A percentile compares a stretch with the other conserved stretches of the same genome.
Conservation (phyloP, 2,113 vertebrate genomes). For the Neodon shergylaensis region DNA sequence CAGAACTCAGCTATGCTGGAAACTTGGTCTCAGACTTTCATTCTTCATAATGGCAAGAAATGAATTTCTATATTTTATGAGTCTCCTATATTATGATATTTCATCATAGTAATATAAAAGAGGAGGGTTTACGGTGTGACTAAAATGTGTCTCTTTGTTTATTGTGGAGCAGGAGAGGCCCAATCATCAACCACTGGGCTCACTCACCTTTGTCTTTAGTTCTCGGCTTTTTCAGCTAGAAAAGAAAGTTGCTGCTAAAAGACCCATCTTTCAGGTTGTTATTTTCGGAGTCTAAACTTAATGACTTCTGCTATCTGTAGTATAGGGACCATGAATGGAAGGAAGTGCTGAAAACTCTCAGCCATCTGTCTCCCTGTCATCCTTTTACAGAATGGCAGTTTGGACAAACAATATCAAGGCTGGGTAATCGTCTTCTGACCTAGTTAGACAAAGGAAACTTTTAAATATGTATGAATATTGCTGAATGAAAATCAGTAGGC, state of each 20-base stretch:
- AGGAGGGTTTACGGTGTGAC: neutral
- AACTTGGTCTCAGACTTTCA: neutral
- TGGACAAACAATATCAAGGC: slow-evolving; percentile 67
- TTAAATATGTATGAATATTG: slow-evolving; percentile 78
- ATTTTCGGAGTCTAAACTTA: slow-evolving; percentile 12
- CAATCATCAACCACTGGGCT: neutral
- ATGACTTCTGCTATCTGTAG: neutral
- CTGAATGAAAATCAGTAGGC: slow-evolving; percentile 68
- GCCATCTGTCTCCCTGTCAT: neutral
- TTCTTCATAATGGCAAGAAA: neutral
- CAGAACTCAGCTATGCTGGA: neutral
- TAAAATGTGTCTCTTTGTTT: slow-evolving; percentile 1
- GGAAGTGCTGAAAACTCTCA: neutral
- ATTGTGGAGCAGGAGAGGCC: neutral
- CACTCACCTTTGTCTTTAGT: neutral
- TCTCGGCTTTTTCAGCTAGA: slow-evolving; percentile 10
- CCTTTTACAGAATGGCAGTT: neutral
- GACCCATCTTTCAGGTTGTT: neutral
- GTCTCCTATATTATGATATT: neutral
- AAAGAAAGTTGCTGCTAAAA: neutral
- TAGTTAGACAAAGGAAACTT: slow-evolving; percentile 48
- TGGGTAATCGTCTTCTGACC: slow-evolving; percentile 71
- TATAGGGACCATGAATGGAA: neutral
- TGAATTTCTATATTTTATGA: neutral
- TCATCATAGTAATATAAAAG: neutral